Conservation (phyloP, 2,888 invertebrate species). For the Drosophila mayaguana region DNA sequence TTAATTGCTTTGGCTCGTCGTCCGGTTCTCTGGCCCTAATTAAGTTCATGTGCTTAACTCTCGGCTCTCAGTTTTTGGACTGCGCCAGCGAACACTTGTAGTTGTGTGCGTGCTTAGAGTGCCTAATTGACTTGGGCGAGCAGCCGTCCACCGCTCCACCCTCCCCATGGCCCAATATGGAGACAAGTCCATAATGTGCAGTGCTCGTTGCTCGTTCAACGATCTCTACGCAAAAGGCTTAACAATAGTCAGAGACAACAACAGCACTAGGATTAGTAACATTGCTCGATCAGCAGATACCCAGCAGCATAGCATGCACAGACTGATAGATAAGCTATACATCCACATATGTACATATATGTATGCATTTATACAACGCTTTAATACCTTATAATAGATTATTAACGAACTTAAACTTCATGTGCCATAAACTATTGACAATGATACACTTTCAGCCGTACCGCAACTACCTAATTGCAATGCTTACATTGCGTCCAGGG, state of each 20-base stretch:
- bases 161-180: conserved; percentile 12
- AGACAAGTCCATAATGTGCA: conserved; percentile 49
- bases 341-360: not conserved
- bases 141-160: conserved; percentile 18
- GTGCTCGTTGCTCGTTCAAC: conserved; percentile 45
- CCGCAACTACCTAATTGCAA: not conserved
- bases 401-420: not conserved
- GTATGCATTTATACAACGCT: not conserved
- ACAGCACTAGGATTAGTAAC: conserved; percentile 18
- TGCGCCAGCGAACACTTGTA: conserved; percentile 66
- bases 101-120: conserved; percentile 78
- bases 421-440: not conserved
- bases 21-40: conserved; percentile 60
- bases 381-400: not conserved
- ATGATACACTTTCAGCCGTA: not conserved
- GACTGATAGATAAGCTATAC: not conserved
- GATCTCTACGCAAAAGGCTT: conserved; percentile 70
- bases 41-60: conserved; percentile 55
- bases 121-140: conserved; percentile 72
- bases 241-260: conserved; percentile 66
- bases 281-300: not conserved
- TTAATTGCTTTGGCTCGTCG: conserved; percentile 57
- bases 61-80: conserved; percentile 25
- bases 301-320: not conserved
- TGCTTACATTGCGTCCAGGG: not conserved